phyloP scores from a whole-genome alignment of 2,113 vertebrate genomes.

The Dicrurus megarhynchus region DNA sequence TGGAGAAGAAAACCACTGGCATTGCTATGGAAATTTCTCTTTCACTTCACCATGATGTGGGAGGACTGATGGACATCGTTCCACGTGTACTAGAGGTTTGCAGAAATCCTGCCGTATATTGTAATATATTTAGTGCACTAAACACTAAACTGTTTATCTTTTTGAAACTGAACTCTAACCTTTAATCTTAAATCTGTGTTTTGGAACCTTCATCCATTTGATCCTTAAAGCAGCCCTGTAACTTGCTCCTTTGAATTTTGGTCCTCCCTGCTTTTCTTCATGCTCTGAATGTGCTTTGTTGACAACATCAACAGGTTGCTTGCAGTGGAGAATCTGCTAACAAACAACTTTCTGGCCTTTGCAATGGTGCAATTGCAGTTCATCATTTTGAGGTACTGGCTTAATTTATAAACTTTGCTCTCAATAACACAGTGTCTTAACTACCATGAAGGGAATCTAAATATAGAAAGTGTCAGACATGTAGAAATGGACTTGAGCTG shows the following conservation, averaged over 20 bases:
- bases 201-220: not conserved
- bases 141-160: not conserved
- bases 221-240: not conserved
- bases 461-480: slow-evolving; percentile 7
- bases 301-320: slow-evolving; percentile 75
- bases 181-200: not conserved
- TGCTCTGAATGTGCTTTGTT: not conserved
- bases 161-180: not conserved
- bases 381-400: slow-evolving; percentile 74
- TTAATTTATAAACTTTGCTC: slow-evolving; percentile 6
- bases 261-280: not conserved
- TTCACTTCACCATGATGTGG: slow-evolving; percentile 71
- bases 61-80: slow-evolving; percentile 60
- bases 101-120: not conserved
- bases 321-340: slow-evolving; percentile 71
- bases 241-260: not conserved
- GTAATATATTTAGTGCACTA: not conserved
- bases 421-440: not conserved
- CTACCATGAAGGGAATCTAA: not conserved
- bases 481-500: slow-evolving; percentile 23
- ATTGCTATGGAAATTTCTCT: slow-evolving; percentile 20
- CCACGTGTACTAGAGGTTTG: slow-evolving; percentile 72
- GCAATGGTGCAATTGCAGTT: slow-evolving; percentile 64
- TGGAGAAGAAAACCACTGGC: slow-evolving; percentile 51
- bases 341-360: slow-evolving; percentile 72